phyloP scores from a whole-genome alignment of 2,113 vertebrate species.

The Callorhinus ursinus region DNA sequence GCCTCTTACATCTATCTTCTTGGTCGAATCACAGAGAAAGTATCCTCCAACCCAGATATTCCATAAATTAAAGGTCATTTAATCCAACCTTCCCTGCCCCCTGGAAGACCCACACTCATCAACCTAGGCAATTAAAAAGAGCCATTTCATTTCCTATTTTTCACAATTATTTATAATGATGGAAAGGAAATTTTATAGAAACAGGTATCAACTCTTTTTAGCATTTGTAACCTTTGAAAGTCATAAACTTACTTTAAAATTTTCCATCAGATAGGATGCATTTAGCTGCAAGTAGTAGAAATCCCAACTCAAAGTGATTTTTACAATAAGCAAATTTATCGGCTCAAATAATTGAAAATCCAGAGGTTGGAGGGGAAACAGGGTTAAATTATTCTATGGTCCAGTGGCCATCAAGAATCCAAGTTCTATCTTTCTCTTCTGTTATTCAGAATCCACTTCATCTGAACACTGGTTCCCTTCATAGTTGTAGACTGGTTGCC shows the following conservation, averaged over 20 bases:
- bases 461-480: neutral
- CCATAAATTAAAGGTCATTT: neutral
- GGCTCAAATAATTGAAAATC: neutral
- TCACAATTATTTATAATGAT: neutral
- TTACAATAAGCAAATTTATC: neutral
- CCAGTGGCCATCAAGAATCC: neutral
- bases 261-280: neutral
- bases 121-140: neutral
- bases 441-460: neutral
- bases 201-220: neutral
- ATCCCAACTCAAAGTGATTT: neutral
- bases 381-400: neutral
- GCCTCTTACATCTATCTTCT: neutral
- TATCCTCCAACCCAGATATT: neutral
- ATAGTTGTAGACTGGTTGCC: neutral
- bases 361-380: neutral
- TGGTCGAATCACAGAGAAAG: neutral
- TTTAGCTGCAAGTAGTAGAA: conserved; percentile 18
- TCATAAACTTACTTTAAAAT: conserved; percentile 31
- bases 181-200: neutral
- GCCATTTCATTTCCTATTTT: neutral
- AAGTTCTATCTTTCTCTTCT: neutral
- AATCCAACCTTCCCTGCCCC: neutral
- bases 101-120: neutral
- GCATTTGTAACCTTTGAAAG: neutral